Percentiles rank a stretch among this genome's conserved stretches.
Conservation (phyloP, 2,797 vertebrate species). For the Neosilurus mollespiculum region DNA sequence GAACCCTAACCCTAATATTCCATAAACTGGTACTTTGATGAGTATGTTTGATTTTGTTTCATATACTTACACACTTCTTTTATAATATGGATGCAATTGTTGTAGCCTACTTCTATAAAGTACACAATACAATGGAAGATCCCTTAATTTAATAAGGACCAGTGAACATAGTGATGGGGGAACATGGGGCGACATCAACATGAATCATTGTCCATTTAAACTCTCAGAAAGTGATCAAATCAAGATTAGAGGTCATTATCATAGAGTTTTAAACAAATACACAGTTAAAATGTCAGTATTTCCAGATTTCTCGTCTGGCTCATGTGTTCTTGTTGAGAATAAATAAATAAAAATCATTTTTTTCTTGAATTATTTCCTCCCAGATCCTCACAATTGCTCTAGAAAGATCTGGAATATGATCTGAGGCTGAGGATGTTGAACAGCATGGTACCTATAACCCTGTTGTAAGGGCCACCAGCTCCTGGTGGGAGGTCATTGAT, state of each 20-base stretch:
- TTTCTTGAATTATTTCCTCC: neutral
- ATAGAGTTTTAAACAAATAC: neutral
- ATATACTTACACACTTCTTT: no score
- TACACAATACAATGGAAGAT: no score
- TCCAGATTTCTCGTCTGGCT: neutral
- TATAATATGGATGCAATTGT: no score
- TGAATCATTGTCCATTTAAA: neutral
- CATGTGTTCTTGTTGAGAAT: neutral
- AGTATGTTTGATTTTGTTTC: no score
- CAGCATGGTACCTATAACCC: neutral
- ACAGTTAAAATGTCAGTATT: neutral
- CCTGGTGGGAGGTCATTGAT: conserved; percentile 13
- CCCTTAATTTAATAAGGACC: no score
- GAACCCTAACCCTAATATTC: no score
- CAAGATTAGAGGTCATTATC: neutral
- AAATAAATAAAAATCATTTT: no score
- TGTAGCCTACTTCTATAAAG: no score
- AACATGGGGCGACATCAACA: neutral
- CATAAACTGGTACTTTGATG: no score
- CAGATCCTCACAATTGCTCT: neutral
- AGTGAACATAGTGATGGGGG: no score
- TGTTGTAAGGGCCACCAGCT: conserved; percentile 15
- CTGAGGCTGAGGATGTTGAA: neutral
- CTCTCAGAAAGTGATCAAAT: neutral
- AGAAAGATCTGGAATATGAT: neutral